Percentiles rank a stretch among this genome's conserved stretches.
phyloP scores from a whole-genome alignment of 2,797 vertebrate species.

The Bucorvus abyssinicus region DNA sequence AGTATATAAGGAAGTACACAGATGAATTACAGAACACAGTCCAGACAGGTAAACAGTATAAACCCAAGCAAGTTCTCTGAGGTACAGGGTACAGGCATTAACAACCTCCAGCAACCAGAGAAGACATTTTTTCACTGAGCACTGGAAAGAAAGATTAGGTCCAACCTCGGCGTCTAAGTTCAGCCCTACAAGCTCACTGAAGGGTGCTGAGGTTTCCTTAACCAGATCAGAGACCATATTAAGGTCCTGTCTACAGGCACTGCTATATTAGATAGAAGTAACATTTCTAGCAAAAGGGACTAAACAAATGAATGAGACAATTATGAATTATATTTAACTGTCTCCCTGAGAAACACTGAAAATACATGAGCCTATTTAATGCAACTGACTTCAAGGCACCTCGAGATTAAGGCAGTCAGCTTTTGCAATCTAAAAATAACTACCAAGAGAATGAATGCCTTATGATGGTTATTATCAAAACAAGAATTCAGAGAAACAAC shows the following conservation, averaged over 20 bases:
- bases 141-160: background rate
- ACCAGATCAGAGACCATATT: background rate
- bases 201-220: background rate
- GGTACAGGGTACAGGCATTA: background rate
- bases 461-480: background rate
- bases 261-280: background rate
- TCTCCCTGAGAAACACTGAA: background rate
- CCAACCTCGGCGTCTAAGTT: background rate
- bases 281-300: background rate
- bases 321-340: background rate
- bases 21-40: background rate
- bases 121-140: background rate
- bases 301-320: background rate
- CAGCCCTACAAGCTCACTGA: background rate
- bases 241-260: background rate
- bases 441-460: background rate
- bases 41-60: background rate
- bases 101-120: background rate
- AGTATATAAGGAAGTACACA: background rate
- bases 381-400: background rate
- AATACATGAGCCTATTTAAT: background rate
- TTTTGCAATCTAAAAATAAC: background rate
- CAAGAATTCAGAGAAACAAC: background rate
- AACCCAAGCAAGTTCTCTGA: background rate
- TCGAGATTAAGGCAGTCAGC: background rate